Base-by-base conservation (phyloP, 2,113 vertebrate species). In the Erinaceus europaeus region DNA sequence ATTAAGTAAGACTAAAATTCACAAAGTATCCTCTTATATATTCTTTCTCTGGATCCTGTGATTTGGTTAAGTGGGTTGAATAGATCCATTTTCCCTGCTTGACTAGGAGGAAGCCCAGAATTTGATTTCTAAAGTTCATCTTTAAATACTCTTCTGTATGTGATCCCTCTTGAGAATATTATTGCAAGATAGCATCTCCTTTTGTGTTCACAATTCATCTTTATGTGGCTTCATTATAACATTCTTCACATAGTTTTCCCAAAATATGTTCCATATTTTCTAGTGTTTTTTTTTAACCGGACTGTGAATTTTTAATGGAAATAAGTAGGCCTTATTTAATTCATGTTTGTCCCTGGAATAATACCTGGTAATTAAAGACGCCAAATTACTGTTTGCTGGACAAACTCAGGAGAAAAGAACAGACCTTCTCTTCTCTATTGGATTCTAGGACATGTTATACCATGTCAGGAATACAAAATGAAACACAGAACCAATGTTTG, bases 251-350 rank as follows among this genome's bases (percentile, higher is more conserved):
- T 32, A 44, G 18, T 42, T 82, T 55, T 68, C 27, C 36, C 20
- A n/a, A n/a, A n/a, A n/a, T n/a, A n/a, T n/a, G n/a, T n/a, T 73
- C 36, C 17, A 53, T 25, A 83, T 78, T 62, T 64, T 59, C 17
- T 32, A 32, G 18, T 50, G 65, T 76, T 71, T 72, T 25, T 59
- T 59, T 40, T 88, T 9, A 32, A 72, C 27, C 55, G 36, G 14
- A 59, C 13, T 40, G 1, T 59, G 9, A 34, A 14, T 53, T 53
- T 53, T 53, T 53, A 18, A 23, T 6, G 52, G 18, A 53, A 14
- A 53, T 53, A 53, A 21, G 18, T 53, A 53, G 52, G 18, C 52
- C 52, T 21, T 6, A 53, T 53, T 53, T 4, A 53, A 53, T 53
- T 23, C 18, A 53, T 75, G n/a, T 84, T 34, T 61, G 42, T 74